Evolutionary conservation across 1,140 invertebrate species (phyloP).

Genomic region (Lordiphosa stackelbergi): DNA sequence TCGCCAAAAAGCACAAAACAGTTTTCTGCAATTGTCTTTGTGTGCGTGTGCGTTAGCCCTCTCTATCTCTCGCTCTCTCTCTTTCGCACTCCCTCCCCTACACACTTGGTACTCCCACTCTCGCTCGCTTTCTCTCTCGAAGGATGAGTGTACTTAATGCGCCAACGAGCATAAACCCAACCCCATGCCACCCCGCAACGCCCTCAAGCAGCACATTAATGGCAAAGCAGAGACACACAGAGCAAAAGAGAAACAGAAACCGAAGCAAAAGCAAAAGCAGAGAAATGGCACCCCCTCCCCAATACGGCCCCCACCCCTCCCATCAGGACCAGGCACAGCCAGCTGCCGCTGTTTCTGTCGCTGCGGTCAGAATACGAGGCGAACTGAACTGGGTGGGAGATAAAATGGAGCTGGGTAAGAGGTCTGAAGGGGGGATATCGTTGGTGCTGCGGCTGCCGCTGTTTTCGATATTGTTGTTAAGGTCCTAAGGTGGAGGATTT

Average conservation of each 20-base stretch:
- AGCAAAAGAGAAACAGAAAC: slow-evolving; percentile 18
- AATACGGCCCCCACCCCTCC: too few species aligned
- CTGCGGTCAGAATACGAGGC: slow-evolving; percentile 21
- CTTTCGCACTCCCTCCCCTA: background rate
- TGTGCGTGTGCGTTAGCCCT: slow-evolving; percentile 12
- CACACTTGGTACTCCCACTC: background rate
- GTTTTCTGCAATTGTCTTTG: slow-evolving; percentile 44
- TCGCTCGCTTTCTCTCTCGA: slow-evolving; percentile 3
- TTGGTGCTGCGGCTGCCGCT: slow-evolving; percentile 37
- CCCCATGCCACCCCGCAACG: slow-evolving; percentile 16
- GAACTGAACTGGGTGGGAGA: slow-evolving; percentile 2
- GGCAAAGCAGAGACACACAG: too few species aligned
- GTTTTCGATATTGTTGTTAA: slow-evolving; percentile 71
- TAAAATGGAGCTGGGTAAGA: slow-evolving; percentile 64
- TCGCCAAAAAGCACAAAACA: slow-evolving; percentile 62
- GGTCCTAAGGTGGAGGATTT: slow-evolving; percentile 69
- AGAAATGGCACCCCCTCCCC: background rate
- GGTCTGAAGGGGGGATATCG: slow-evolving; percentile 21
- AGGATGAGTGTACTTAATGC: slow-evolving; percentile 58
- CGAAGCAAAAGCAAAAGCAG: slow-evolving; percentile 18
- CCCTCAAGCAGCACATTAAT: slow-evolving; percentile 64
- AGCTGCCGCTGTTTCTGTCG: slow-evolving; percentile 31
- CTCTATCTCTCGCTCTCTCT: background rate
- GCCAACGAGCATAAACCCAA: slow-evolving; percentile 50
- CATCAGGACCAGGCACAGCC: slow-evolving; percentile 16